Percentiles rank a stretch among this genome's conserved stretches.
Conservation (phyloP, 2,113 vertebrate genomes). For the Rattus norvegicus region GRCr8 NC_086025.1:27861501-27862000, state of each 20-base stretch:
- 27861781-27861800: not conserved
- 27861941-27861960: not conserved
- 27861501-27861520: not conserved
- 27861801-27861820: not conserved
- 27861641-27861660: not conserved
- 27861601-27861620: not conserved
- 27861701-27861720: not conserved
- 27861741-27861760: not conserved
- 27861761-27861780: not conserved
- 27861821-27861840: not conserved
- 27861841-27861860: not conserved
- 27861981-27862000: not conserved
- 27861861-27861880: not conserved
- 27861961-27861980: not conserved
- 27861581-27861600: not conserved
- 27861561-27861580: not conserved
- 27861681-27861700: not conserved
- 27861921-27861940: not conserved
- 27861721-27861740: not conserved
- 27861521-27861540: not conserved
- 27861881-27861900: not conserved
- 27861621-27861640: not conserved
- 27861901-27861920: not conserved
- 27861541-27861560: not conserved
- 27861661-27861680: not conserved